phyloP scores from a whole-genome alignment of 2,797 vertebrate genomes.

The Cottoperca gobio region DNA sequence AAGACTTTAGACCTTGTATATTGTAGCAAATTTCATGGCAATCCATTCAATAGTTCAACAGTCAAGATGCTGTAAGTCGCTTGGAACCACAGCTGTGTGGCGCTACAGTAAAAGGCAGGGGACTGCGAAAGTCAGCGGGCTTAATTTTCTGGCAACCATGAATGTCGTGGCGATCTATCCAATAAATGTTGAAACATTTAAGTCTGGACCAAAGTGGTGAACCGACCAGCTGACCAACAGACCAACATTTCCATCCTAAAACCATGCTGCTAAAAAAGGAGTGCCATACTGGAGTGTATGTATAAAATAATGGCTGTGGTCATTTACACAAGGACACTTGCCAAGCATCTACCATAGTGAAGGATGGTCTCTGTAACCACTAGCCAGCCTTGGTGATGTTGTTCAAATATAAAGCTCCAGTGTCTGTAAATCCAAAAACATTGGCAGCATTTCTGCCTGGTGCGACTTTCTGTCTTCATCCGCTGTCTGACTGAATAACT shows the following conservation, averaged over 20 bases:
- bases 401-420: constrained; percentile 22
- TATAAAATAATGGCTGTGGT: constrained; percentile 16
- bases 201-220: background rate
- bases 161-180: background rate
- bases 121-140: background rate
- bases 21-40: background rate
- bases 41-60: background rate
- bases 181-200: background rate
- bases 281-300: background rate
- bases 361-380: constrained; percentile 4
- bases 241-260: background rate
- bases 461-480: constrained; percentile 26
- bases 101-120: background rate
- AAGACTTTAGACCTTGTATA: too few relatives aligned
- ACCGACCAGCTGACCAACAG: background rate
- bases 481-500: constrained; percentile 18
- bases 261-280: background rate
- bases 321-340: constrained; percentile 3
- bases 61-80: background rate
- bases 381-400: constrained; percentile 13
- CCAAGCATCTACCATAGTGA: too few relatives aligned
- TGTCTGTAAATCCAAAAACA: constrained; percentile 14
- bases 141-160: background rate
- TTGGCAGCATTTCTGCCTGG: constrained; percentile 26
- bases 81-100: background rate